Evolutionary conservation across 2,888 invertebrate species (phyloP), one percentile per base, ranked within the genome.

Genomic region (Drosophila recens): DNA sequence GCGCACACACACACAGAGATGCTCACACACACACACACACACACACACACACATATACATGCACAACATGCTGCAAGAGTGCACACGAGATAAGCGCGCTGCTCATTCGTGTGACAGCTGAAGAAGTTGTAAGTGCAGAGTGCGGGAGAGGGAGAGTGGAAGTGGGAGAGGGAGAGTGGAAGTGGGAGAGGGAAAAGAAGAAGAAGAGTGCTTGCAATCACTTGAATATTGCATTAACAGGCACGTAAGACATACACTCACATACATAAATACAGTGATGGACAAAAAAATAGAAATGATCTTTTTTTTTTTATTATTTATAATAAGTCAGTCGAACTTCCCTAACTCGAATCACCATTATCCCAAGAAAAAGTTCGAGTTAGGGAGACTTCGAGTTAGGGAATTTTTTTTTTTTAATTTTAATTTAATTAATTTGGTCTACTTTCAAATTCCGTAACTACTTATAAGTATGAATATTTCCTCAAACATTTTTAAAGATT

Each of bases 211-310:
- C 82, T 82, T 87, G 85, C 90, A 90, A 91, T 91, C 89, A 90
- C 90, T 91, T 90, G 85, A 91, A 90, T 91, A 90, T 90, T 91
- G 90, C 85, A 89, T 81, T 87, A 90, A 86, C 89, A 89, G 87
- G 76, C 86, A 89, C 86, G 86, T 86, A 86, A 87, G 43, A 58
- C 69, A 66, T 58, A 61, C 51, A 49, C 64, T 61, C 53, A 57
- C 56, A 51, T 45, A 67, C 34, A 53, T 27, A 62, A 53, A 56
- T 56, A 67, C 51, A 61, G 27, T 27, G 27, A 5, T 27, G 27
- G 5, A 1, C 27, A 27, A 27, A 27, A 27, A 5, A 27, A 27
- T 51, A 48, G 48, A 70, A 27, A 27, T 23, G 23, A 4, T 1
- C 23, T 3, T 23, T 23, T 23, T 23, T 3, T 23, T 23, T 23